phyloP scores from a whole-genome alignment of 2,797 vertebrate genomes.

The Onychomys leucogaster region DNA sequence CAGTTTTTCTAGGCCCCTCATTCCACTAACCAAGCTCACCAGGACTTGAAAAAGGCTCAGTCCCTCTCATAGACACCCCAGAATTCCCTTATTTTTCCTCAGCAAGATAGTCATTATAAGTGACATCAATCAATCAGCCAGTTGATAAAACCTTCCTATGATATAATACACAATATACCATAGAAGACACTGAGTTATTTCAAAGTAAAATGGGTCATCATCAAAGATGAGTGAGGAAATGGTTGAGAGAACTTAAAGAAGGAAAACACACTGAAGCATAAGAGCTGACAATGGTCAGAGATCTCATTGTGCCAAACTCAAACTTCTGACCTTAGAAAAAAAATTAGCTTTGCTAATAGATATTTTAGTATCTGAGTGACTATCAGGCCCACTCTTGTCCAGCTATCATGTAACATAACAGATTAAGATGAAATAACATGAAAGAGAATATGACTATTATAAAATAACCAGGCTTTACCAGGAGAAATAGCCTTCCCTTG shows the following conservation, averaged over 20 bases:
- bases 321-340: not conserved
- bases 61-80: not conserved
- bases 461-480: not conserved
- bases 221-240: not conserved
- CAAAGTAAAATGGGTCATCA: not conserved
- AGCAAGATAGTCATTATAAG: not conserved
- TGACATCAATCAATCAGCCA: no score
- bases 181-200: not conserved
- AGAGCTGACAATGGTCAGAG: not conserved
- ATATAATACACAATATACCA: not conserved
- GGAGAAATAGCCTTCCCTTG: not conserved
- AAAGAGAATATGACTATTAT: not conserved
- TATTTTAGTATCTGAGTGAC: not conserved
- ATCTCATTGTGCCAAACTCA: not conserved
- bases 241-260: not conserved
- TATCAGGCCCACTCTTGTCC: not conserved
- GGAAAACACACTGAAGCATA: not conserved
- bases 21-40: not conserved
- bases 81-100: not conserved
- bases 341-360: not conserved
- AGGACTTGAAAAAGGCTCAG: not conserved
- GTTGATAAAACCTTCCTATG: not conserved
- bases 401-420: not conserved
- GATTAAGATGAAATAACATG: not conserved
- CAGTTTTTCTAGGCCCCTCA: not conserved